Evolutionary conservation across 2,113 vertebrate genomes (phyloP).

Genomic region (Corythornis madagascariensis): DNA sequence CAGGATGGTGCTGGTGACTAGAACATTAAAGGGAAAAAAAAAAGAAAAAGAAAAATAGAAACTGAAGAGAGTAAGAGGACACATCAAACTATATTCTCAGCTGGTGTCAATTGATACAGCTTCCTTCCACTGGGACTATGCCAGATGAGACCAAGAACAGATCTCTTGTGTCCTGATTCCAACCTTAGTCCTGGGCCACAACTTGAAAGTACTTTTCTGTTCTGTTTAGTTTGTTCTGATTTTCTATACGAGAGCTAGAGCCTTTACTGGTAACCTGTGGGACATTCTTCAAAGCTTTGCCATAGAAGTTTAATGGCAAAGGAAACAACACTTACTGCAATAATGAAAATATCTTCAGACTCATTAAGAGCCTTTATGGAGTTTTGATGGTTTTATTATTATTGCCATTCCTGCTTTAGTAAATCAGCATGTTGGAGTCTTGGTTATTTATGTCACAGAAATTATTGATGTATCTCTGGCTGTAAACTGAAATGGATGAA

Average conservation of each 20-base stretch:
- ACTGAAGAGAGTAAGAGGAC: neutral
- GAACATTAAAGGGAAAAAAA: neutral
- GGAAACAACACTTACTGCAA: constrained; percentile 62
- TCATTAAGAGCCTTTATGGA: constrained; percentile 51
- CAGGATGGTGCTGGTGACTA: constrained; percentile 35
- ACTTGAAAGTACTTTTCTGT: constrained; percentile 56
- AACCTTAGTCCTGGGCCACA: neutral
- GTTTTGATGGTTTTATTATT: constrained; percentile 67
- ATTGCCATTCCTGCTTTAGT: constrained; percentile 28
- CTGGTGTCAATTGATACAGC: constrained; percentile 32
- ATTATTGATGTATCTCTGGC: constrained; percentile 21
- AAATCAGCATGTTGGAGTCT: constrained; percentile 18
- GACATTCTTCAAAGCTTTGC: constrained; percentile 63
- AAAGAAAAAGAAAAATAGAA: neutral
- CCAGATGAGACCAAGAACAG: constrained; percentile 15
- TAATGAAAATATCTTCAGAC: constrained; percentile 61
- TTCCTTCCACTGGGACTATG: constrained; percentile 11
- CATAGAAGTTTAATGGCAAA: constrained; percentile 53
- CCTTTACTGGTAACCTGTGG: constrained; percentile 58
- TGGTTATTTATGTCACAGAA: constrained; percentile 59
- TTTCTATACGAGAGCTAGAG: constrained; percentile 20
- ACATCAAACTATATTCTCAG: constrained; percentile 9
- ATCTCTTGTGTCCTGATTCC: neutral
- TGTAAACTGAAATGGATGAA: neutral
- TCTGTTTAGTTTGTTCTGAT: constrained; percentile 53